phyloP scores from a whole-genome alignment of 2,113 vertebrate genomes.

The Desmodus rotundus region DNA sequence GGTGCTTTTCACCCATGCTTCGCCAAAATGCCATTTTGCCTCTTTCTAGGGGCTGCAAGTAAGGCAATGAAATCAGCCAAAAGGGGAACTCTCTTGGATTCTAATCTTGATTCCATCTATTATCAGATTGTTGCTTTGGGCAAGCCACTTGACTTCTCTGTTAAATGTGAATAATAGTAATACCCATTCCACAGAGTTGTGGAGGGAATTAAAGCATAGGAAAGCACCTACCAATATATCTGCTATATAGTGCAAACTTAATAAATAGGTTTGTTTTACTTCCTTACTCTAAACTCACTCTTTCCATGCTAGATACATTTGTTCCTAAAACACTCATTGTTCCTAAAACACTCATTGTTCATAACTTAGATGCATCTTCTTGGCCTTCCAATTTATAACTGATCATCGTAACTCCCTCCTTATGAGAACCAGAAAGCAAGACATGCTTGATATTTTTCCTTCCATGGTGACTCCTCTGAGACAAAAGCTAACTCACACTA shows the following conservation, averaged over 20 bases:
- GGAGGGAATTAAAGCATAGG: neutral
- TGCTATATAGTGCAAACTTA: neutral
- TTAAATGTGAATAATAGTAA: neutral
- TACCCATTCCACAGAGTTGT: neutral
- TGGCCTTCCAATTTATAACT: neutral
- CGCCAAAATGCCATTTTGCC: neutral
- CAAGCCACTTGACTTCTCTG: neutral
- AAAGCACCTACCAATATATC: neutral
- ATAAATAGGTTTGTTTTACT: neutral
- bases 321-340: neutral
- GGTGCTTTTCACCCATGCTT: neutral
- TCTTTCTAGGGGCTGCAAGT: neutral
- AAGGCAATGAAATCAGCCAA: neutral
- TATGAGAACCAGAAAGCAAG: neutral
- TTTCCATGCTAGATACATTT: neutral
- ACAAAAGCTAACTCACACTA: neutral
- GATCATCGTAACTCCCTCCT: neutral
- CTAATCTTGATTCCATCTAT: neutral
- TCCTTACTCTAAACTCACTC: neutral
- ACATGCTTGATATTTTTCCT: neutral
- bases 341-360: neutral
- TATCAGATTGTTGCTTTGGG: neutral
- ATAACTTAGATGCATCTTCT: neutral
- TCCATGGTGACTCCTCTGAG: neutral
- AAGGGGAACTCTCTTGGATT: neutral